phyloP scores from a whole-genome alignment of 1,140 invertebrate species.

The Heliothis subflexa region DNA sequence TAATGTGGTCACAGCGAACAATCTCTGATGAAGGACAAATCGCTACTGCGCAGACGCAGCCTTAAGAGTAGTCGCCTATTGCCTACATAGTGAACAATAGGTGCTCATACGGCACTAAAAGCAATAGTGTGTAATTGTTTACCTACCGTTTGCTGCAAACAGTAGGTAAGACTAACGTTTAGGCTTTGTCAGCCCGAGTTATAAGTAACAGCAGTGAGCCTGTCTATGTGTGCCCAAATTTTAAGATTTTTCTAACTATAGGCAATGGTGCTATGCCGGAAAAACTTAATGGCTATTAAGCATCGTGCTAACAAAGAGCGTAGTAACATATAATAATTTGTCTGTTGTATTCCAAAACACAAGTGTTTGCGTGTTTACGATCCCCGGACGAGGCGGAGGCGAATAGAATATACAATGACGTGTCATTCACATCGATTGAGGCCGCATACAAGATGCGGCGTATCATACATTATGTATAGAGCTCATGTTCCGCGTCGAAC shows the following conservation, averaged over 20 bases:
- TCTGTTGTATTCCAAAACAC: conserved; percentile 74
- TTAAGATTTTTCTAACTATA: neutral
- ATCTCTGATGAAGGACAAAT: conserved; percentile 43
- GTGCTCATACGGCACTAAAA: conserved; percentile 67
- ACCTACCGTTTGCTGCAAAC: conserved; percentile 56
- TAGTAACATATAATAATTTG: conserved; percentile 63
- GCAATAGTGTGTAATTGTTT: conserved; percentile 73
- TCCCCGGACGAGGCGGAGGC: conserved; percentile 74
- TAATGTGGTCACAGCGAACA: conserved; percentile 48
- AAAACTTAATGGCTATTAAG: neutral
- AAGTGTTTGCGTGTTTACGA: conserved; percentile 82
- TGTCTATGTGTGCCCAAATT: too few relatives aligned
- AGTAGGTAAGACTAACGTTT: conserved; percentile 27
- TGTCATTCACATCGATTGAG: conserved; percentile 85
- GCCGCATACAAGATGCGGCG: conserved; percentile 81
- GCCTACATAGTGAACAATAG: conserved; percentile 67
- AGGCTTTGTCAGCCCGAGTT: conserved; percentile 9
- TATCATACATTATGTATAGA: conserved; percentile 83
- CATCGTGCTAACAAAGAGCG: conserved; percentile 51
- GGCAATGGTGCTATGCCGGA: neutral
- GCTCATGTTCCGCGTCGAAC: conserved; percentile 69
- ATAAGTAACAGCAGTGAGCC: neutral
- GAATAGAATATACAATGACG: conserved; percentile 84
- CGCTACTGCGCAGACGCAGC: conserved; percentile 47
- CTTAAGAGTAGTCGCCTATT: conserved; percentile 54